These are phyloP conservation scores for Zaprionus lineosus DNA, from an alignment of 2,888 invertebrate species.

Conservation along the genomic window DNA sequence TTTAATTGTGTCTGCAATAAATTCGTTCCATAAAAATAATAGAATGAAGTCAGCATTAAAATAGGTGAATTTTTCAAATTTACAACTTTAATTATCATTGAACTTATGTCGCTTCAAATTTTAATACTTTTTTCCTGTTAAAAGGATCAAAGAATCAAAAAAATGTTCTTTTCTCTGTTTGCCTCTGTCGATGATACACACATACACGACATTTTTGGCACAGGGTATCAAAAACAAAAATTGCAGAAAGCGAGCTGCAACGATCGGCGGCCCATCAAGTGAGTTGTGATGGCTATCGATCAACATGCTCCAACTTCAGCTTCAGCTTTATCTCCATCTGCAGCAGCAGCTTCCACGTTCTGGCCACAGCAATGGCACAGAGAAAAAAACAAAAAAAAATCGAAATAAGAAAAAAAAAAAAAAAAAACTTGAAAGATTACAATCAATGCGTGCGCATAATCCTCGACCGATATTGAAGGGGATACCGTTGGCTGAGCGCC, in stretches of 20 bases:
- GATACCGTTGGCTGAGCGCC: conserved; percentile 9
- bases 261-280: conserved; percentile 56
- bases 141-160: no score
- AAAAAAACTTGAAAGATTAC: conserved; percentile 43
- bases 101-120: no score
- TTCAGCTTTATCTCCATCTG: conserved; percentile 23
- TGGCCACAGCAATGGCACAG: no score
- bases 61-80: no score
- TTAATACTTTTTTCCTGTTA: no score
- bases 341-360: conserved; percentile 4
- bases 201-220: neutral
- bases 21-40: no score
- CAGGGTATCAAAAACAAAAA: conserved; percentile 16
- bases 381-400: conserved; percentile 10
- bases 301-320: conserved; percentile 38
- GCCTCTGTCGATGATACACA: no score
- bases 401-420: conserved; percentile 2
- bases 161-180: no score
- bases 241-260: conserved; percentile 59
- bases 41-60: no score
- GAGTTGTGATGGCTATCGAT: conserved; percentile 75
- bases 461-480: conserved; percentile 27
- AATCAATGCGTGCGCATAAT: conserved; percentile 58
- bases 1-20: no score
- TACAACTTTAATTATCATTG: no score